Evolutionary conservation across 2,113 vertebrate species (phyloP).

Genomic region (Colaptes auratus): DNA sequence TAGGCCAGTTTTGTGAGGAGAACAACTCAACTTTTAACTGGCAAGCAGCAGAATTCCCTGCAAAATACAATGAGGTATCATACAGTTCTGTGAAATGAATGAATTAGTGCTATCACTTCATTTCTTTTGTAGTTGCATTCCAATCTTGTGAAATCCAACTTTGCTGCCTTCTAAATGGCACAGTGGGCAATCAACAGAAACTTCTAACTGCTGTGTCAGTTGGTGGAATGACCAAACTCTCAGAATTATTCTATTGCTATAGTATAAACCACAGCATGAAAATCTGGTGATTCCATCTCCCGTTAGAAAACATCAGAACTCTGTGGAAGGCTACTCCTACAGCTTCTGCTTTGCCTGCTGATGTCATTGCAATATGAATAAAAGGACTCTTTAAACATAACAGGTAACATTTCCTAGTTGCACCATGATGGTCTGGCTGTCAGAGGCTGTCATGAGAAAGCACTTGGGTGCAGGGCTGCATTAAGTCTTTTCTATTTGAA

Average conservation of each 20-base stretch:
- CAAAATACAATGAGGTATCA: neutral
- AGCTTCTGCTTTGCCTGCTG: neutral
- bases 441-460: neutral
- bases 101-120: neutral
- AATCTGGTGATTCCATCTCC: neutral
- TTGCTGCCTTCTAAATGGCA: neutral
- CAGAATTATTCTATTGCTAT: neutral
- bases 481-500: slow-evolving; percentile 30
- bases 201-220: neutral
- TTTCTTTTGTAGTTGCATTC: neutral
- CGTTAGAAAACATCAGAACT: neutral
- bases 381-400: neutral
- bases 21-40: neutral
- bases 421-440: neutral
- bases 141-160: neutral
- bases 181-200: neutral
- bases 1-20: neutral
- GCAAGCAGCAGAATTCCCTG: neutral
- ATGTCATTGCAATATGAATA: neutral
- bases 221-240: neutral
- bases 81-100: neutral
- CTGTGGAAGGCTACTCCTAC: neutral
- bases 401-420: neutral
- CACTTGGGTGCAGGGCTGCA: neutral
- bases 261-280: neutral